Evolutionary conservation across 2,113 vertebrate genomes (phyloP).

Genomic region (Planiliza haematocheilus): DNA sequence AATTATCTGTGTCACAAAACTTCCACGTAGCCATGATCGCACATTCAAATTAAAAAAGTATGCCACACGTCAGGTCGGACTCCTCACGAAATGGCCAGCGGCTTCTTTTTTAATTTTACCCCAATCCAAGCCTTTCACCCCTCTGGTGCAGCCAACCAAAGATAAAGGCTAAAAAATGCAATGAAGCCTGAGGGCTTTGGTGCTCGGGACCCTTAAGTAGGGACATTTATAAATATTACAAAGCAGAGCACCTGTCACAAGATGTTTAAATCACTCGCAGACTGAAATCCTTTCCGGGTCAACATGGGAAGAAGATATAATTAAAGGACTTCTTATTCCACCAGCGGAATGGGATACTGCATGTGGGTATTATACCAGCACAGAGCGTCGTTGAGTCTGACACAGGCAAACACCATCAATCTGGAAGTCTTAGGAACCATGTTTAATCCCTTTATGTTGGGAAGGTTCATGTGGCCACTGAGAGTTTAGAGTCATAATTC

Average conservation of each 20-base stretch:
- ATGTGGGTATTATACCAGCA: constrained; percentile 17
- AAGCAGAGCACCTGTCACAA: constrained; percentile 74
- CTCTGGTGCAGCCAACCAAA: constrained; percentile 48
- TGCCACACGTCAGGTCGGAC: constrained; percentile 61
- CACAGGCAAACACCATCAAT: constrained; percentile 25
- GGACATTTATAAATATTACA: constrained; percentile 83
- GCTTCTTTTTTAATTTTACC: constrained; percentile 42
- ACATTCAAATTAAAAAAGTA: constrained; percentile 33
- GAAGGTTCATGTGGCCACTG: constrained; percentile 59
- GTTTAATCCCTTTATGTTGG: constrained; percentile 62
- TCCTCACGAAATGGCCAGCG: constrained; percentile 49
- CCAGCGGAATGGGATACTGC: background rate
- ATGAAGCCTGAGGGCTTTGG: constrained; percentile 58
- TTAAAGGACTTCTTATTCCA: constrained; percentile 43
- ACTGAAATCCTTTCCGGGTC: constrained; percentile 64
- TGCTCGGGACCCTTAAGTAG: constrained; percentile 70
- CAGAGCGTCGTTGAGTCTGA: constrained; percentile 20
- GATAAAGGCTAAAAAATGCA: constrained; percentile 57
- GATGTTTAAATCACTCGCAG: constrained; percentile 64
- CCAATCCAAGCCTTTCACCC: constrained; percentile 33
- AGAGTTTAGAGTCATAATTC: constrained; percentile 61
- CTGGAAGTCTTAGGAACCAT: constrained; percentile 34
- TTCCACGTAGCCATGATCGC: constrained; percentile 7
- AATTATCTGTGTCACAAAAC: background rate
- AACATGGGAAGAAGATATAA: constrained; percentile 48